phyloP scores from a whole-genome alignment of 64 coral and sea anemone species.

The Platygyra sinensis region DNA sequence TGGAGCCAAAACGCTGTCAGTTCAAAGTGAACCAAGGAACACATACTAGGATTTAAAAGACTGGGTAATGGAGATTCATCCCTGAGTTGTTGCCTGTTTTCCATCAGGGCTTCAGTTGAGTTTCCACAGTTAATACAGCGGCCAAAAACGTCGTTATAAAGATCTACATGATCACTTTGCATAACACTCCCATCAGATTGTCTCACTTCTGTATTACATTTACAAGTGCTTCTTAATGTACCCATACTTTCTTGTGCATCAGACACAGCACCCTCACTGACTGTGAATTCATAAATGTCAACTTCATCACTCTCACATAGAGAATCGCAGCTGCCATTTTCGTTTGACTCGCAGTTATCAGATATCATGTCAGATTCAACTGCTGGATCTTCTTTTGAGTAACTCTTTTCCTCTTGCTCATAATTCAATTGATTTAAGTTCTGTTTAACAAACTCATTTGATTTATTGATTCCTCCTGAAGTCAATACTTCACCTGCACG shows the following conservation, averaged over 20 bases:
- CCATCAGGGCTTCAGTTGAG: not conserved
- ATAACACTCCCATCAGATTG: not conserved
- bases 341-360: not conserved
- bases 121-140: not conserved
- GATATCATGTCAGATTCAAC: not conserved
- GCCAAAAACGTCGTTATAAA: slow-evolving; percentile 6
- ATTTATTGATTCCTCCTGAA: not conserved
- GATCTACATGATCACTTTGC: not conserved
- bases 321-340: not conserved
- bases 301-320: not conserved
- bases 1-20: slow-evolving; percentile 45
- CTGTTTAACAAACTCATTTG: slow-evolving; percentile 25
- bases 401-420: not conserved
- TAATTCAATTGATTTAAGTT: not conserved
- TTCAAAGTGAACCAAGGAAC: slow-evolving; percentile 56
- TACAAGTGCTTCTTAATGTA: not conserved
- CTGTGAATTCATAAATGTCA: slow-evolving; percentile 28
- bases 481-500: not conserved
- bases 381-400: not conserved
- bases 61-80: not conserved
- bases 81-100: not conserved
- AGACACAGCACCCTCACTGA: not conserved
- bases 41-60: not conserved
- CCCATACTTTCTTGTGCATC: not conserved
- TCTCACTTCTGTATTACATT: not conserved